phyloP scores from a whole-genome alignment of 2,113 vertebrate genomes.

The Nannospalax galili region DNA sequence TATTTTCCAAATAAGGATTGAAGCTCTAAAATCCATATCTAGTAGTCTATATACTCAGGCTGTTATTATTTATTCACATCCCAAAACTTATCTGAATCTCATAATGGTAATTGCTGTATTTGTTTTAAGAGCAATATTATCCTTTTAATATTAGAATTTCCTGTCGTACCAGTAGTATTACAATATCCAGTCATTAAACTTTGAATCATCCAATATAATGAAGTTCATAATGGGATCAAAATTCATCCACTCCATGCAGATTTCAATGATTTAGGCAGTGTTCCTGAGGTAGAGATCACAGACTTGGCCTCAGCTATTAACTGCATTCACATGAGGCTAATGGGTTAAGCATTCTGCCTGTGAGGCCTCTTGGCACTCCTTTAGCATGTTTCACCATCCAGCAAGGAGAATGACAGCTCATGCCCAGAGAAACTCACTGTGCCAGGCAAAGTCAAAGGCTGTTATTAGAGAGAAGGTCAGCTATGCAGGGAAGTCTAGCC shows the following conservation, averaged over 20 bases:
- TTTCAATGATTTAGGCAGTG: neutral
- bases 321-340: neutral
- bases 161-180: no score
- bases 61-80: neutral
- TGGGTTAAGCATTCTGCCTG: neutral
- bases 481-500: accelerated
- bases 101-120: neutral
- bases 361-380: neutral
- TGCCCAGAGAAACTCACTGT: neutral
- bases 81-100: neutral
- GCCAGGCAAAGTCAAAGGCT: neutral
- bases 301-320: neutral
- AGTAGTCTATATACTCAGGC: neutral
- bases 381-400: neutral
- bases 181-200: neutral
- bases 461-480: neutral
- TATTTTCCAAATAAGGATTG: neutral
- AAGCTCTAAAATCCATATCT: neutral
- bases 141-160: neutral
- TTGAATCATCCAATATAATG: neutral
- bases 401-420: neutral
- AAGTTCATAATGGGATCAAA: neutral
- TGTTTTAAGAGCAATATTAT: neutral
- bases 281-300: neutral
- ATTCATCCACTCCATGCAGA: neutral